Percentiles rank a stretch among this genome's conserved stretches.
These are phyloP conservation scores for Chymomyza costata DNA, from an alignment of 1,140 invertebrate species.

Conservation along the genomic window DNA sequence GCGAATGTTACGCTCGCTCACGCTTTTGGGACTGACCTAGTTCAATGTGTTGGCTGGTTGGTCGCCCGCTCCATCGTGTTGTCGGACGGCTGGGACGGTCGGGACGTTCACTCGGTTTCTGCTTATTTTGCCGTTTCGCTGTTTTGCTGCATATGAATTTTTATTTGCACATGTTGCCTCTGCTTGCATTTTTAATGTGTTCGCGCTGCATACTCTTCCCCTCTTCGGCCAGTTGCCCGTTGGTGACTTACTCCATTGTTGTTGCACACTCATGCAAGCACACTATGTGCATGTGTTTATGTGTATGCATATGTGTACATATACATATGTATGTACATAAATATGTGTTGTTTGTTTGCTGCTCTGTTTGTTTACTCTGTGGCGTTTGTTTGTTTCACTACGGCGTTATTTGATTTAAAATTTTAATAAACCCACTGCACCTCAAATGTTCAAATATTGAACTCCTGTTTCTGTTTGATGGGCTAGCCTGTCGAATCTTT, in stretches of 20 bases:
- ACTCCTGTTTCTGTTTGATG: no score
- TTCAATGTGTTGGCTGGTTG: constrained; percentile 27
- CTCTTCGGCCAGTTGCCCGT: neutral
- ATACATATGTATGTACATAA: no score
- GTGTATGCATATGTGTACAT: no score
- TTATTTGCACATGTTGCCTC: constrained; percentile 6
- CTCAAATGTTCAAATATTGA: no score
- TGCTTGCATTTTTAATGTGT: constrained; percentile 18
- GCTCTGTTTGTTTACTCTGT: constrained; percentile 11
- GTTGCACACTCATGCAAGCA: no score
- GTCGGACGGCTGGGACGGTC: constrained; percentile 1
- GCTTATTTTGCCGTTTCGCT: no score
- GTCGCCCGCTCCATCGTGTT: constrained; percentile 1
- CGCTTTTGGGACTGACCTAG: constrained; percentile 48
- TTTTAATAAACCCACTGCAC: constrained; percentile 41
- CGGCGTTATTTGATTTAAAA: constrained; percentile 29
- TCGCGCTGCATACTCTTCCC: neutral
- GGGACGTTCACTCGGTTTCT: no score
- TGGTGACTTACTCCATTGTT: no score
- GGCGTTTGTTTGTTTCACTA: constrained; percentile 8
- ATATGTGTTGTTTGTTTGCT: constrained; percentile 7
- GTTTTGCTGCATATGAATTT: neutral
- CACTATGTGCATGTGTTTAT: no score
- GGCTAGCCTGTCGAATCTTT: no score
- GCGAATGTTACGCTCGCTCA: constrained; percentile 4